Conservation (phyloP, 2,888 invertebrate genomes). For the Cybosia mesomella region DNA sequence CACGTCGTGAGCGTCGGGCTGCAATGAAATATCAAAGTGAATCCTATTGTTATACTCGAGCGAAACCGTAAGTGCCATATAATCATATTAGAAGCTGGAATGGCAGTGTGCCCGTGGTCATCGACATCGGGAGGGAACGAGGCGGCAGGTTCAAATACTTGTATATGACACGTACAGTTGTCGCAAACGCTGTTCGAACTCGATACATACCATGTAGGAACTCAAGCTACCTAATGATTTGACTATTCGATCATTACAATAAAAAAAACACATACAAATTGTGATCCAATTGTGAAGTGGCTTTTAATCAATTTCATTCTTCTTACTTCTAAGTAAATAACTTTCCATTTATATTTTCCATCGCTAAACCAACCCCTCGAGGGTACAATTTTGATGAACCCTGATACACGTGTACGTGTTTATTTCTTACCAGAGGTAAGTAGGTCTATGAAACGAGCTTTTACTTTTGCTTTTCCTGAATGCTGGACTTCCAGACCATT, state of each 20-base stretch:
- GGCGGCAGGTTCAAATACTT: constrained; percentile 7
- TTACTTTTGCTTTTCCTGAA: too few relatives aligned
- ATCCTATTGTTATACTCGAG: constrained; percentile 3
- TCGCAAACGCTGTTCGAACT: constrained; percentile 21
- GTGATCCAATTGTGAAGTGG: neutral
- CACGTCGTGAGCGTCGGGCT: constrained; percentile 30
- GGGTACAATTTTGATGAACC: neutral
- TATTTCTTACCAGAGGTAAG: too few relatives aligned
- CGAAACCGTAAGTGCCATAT: constrained; percentile 16
- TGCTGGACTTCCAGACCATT: too few relatives aligned
- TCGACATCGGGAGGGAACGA: neutral
- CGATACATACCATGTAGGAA: constrained; percentile 19
- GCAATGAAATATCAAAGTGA: constrained; percentile 22
- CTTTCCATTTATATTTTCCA: neutral
- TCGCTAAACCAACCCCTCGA: neutral
- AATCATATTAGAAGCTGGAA: constrained; percentile 18
- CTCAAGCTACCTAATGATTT: neutral
- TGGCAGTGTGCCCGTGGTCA: neutral
- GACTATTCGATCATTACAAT: neutral
- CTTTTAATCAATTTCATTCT: too few relatives aligned
- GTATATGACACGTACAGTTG: constrained; percentile 12
- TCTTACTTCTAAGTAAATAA: too few relatives aligned
- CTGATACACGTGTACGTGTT: neutral
- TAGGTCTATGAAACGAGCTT: too few relatives aligned
- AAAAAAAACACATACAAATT: neutral